These are phyloP conservation scores for Haemorhous mexicanus DNA, from an alignment of 2,113 vertebrate genomes.

Conservation along the genomic window DNA sequence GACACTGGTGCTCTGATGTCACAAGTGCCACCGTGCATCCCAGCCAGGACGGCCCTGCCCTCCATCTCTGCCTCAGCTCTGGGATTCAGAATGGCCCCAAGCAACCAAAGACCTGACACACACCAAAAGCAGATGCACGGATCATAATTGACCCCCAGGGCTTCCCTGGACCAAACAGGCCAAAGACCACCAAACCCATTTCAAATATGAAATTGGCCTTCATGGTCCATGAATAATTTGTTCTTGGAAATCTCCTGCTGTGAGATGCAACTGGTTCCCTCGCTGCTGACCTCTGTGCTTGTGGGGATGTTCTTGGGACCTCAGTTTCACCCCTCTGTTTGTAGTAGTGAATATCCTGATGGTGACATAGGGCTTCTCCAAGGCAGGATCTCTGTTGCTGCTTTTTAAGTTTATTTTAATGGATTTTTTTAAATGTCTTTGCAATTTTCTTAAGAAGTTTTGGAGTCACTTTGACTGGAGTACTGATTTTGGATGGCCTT, in stretches of 20 bases:
- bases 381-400: not conserved
- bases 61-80: not conserved
- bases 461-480: not conserved
- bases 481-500: not conserved
- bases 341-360: too few species aligned
- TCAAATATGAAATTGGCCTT: too few species aligned
- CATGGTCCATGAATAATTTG: not conserved
- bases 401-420: not conserved
- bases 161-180: too few species aligned
- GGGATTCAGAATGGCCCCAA: not conserved
- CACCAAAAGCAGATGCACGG: too few species aligned
- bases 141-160: not conserved
- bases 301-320: not conserved
- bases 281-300: too few species aligned
- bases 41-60: not conserved
- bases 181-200: rapidly evolving
- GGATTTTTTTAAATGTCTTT: not conserved
- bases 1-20: not conserved
- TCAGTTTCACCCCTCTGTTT: too few species aligned
- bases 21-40: not conserved
- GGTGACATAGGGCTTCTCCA: not conserved
- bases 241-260: not conserved
- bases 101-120: not conserved
- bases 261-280: not conserved
- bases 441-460: not conserved